Percentiles rank a stretch among this genome's conserved stretches.
phyloP scores from a whole-genome alignment of 2,797 vertebrate genomes.

The Notolabrus celidotus region DNA sequence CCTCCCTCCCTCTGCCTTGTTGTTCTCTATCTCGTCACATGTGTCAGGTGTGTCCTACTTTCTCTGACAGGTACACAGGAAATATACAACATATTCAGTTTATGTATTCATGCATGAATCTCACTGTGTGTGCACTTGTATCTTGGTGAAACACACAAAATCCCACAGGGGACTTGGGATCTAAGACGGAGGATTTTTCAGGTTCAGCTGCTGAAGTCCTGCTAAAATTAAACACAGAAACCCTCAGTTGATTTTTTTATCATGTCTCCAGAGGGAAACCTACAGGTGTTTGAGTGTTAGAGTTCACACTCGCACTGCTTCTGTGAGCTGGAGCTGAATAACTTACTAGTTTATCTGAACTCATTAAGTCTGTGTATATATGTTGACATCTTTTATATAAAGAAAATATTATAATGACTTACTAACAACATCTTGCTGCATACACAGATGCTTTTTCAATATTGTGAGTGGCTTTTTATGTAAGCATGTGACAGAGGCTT shows the following conservation, averaged over 20 bases:
- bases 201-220: too few relatives aligned
- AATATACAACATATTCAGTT: background rate
- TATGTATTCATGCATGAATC: constrained; percentile 22
- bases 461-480: too few relatives aligned
- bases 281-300: too few relatives aligned
- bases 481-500: too few relatives aligned
- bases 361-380: background rate
- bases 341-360: background rate
- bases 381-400: background rate
- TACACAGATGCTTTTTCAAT: too few relatives aligned
- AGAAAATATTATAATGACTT: too few relatives aligned
- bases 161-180: background rate
- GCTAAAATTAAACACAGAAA: background rate
- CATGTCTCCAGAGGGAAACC: too few relatives aligned
- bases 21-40: background rate
- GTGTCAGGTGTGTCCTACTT: background rate
- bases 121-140: background rate
- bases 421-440: too few relatives aligned
- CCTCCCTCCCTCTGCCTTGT: background rate
- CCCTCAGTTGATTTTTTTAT: background rate
- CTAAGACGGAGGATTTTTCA: background rate
- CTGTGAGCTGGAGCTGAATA: too few relatives aligned
- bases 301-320: too few relatives aligned
- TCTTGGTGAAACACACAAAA: constrained; percentile 1
- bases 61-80: constrained; percentile 5